Conservation (phyloP, 2,113 vertebrate species). For the Cygnus atratus region DNA sequence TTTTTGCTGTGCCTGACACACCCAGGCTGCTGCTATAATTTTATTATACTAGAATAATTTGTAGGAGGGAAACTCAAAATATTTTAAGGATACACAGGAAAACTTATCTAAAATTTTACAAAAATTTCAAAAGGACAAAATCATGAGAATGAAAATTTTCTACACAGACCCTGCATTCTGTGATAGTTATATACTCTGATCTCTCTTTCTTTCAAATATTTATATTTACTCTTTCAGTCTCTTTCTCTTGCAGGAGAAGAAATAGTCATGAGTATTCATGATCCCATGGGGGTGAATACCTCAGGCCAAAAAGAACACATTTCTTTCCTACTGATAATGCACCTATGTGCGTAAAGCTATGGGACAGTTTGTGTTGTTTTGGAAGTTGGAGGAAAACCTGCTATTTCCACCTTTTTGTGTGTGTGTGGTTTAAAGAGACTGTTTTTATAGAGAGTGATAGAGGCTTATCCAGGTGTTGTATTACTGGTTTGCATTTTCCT, state of each 20-base stretch:
- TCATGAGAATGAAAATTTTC: background rate
- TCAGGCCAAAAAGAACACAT: background rate
- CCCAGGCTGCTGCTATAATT: background rate
- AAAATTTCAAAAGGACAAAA: background rate
- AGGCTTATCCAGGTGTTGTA: background rate
- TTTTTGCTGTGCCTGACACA: background rate
- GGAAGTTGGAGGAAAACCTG: background rate
- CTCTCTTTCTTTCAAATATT: background rate
- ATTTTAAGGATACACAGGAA: background rate
- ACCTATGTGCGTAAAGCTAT: background rate
- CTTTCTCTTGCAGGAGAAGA: background rate
- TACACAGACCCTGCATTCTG: background rate
- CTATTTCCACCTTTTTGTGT: background rate
- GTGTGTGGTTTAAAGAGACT: background rate
- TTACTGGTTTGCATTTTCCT: background rate
- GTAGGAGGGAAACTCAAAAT: background rate
- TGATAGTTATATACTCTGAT: background rate
- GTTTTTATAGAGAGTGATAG: background rate
- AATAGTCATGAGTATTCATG: background rate
- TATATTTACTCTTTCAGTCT: background rate
- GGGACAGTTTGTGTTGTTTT: background rate
- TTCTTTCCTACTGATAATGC: background rate
- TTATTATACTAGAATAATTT: background rate
- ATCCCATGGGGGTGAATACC: background rate
- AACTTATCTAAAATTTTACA: background rate